Evolutionary conservation across 1,140 invertebrate genomes (phyloP), one percentile per base, ranked within the genome.

Genomic region (Calliopsis andreniformis): DNA sequence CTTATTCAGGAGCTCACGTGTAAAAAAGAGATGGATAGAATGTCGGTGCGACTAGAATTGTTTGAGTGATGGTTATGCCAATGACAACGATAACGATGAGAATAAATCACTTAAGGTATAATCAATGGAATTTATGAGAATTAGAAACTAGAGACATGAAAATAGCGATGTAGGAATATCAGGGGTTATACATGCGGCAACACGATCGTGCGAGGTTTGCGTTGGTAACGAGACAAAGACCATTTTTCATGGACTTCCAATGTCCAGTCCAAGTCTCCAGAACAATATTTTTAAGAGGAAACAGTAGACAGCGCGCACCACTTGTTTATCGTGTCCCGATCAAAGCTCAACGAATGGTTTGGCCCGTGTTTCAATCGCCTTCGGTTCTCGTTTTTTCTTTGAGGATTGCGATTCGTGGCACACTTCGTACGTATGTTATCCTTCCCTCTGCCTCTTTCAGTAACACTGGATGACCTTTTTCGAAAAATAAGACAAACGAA

Each of bases 51-150:
- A n/a, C n/a, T n/a, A n/a, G n/a, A n/a, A n/a, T n/a, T n/a, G n/a
- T 85, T 56, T 39, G 12, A 73, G 25, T 67, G 47, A 32, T 80
- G 43, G 58, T 85, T 86, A 80, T 12, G 10, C 10, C 35, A 28
- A 61, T 30, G 62, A n/a, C 42, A 58, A 63, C 28, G 20, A 70
- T 70, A 80, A 80, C 63, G n/a, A 78, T n/a, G 58, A 23, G 28
- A 42, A 84, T 78, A 56, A 82, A 62, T 73, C 35, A 45, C 23
- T 49, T 58, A n/a, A 39, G 59, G 59, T 66, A 66, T 61, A 43
- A 71, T 78, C 55, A 56, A 35, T 56, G 10, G 25, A 5, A 45
- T 49, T 53, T 30, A 80, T 75, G 35, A 18, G 18, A 71, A 25
- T 62, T 61, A 47, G 20, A 73, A 32, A 30, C 3, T 10, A 35